phyloP scores from a whole-genome alignment of 2,888 invertebrate genomes.

The Brachyopa scutellaris region DNA sequence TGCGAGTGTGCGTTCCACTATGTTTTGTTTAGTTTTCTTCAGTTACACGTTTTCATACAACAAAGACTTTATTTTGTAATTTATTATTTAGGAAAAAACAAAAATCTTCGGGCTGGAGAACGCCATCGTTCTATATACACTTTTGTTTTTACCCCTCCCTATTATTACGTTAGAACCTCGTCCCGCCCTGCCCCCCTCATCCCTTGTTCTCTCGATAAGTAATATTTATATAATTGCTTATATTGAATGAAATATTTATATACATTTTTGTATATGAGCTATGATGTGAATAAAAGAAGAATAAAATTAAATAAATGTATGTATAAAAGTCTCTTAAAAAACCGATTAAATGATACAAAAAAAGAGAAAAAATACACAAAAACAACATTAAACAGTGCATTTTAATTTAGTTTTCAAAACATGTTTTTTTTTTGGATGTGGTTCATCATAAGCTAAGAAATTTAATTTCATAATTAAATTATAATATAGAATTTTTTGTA shows the following conservation, averaged over 20 bases:
- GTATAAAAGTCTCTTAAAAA: slow-evolving; percentile 39
- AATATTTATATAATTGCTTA: slow-evolving; percentile 68
- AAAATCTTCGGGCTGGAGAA: slow-evolving; percentile 25
- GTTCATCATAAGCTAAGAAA: slow-evolving; percentile 15
- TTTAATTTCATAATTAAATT: background rate
- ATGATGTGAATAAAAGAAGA: slow-evolving; percentile 67
- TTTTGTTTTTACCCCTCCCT: slow-evolving; percentile 13
- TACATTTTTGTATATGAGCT: slow-evolving; percentile 73
- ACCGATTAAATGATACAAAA: slow-evolving; percentile 38
- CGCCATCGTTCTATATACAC: slow-evolving; percentile 23
- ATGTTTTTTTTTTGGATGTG: slow-evolving; percentile 9
- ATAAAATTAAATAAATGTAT: slow-evolving; percentile 37
- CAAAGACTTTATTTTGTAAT: slow-evolving; percentile 71
- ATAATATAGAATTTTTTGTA: slow-evolving; percentile 46
- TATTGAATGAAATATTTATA: slow-evolving; percentile 71
- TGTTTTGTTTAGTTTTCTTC: slow-evolving; percentile 66
- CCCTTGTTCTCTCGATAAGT: slow-evolving; percentile 68
- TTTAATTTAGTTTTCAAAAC: slow-evolving; percentile 15
- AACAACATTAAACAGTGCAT: slow-evolving; percentile 23
- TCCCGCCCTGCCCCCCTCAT: background rate
- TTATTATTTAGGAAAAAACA: slow-evolving; percentile 60
- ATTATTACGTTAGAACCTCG: slow-evolving; percentile 25
- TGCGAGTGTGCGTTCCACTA: slow-evolving; percentile 56
- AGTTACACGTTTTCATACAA: slow-evolving; percentile 61
- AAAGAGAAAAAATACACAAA: slow-evolving; percentile 44